Evolutionary conservation across 2,888 invertebrate genomes (phyloP), one percentile per base, ranked within the genome.

Genomic region (Euzophera pinguis): DNA sequence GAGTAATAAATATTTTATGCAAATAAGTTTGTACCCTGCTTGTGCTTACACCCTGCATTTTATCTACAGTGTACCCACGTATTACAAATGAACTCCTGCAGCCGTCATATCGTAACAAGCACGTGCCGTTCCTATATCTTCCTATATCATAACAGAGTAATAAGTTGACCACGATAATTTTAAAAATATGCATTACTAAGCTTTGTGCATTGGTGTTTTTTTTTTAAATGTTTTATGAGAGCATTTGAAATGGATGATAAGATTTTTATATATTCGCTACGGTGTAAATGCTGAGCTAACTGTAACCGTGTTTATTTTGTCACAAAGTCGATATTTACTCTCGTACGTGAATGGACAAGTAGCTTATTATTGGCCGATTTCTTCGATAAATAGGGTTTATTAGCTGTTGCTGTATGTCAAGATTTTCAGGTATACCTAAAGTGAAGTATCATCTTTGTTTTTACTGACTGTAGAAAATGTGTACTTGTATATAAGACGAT

Each of bases 231-330:
- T n/a, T n/a, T n/a, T n/a, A n/a, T n/a, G n/a, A n/a, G n/a, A n/a
- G n/a, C n/a, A n/a, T n/a, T n/a, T n/a, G n/a, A n/a, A n/a, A n/a
- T n/a, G n/a, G n/a, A n/a, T n/a, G n/a, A n/a, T n/a, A n/a, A n/a
- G n/a, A n/a, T n/a, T n/a, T n/a, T n/a, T n/a, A n/a, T n/a, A n/a
- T n/a, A n/a, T 29, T 49, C 52, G 34, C 10, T 17, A 29, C 54
- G 53, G 54, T 56, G 58, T 59, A 13, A 53, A 10, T 37, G 53
- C 7, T 27, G 22, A 47, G 29, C 41, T 59, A 56, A 56, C 56
- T 56, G 58, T 59, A 54, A 49, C 51, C 52, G 47, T 56, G 52
- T 54, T 54, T 50, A 59, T 56, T 59, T 59, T 59, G 56, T 59
- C 56, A 53, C 56, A 54, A 49, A 22, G 27, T 27, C 22, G 37